phyloP scores from a whole-genome alignment of 2,113 vertebrate species.

The Tympanuchus pallidicinctus region DNA sequence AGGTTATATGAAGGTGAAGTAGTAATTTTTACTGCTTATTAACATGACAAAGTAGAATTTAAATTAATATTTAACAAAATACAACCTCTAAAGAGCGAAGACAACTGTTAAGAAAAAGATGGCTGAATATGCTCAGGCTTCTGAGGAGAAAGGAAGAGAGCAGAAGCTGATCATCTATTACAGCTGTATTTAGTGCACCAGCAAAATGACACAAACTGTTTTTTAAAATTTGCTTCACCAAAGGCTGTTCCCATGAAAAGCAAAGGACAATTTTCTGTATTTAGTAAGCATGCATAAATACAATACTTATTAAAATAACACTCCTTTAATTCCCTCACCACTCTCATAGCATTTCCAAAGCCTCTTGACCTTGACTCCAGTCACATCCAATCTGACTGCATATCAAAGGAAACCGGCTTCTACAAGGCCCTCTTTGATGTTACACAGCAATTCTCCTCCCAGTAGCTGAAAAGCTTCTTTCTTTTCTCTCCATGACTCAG shows the following conservation, averaged over 20 bases:
- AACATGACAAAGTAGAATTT: neutral
- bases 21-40: constrained; percentile 24
- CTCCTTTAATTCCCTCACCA: neutral
- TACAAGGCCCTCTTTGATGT: constrained; percentile 52
- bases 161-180: neutral
- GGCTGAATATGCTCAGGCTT: neutral
- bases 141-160: neutral
- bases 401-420: constrained; percentile 57
- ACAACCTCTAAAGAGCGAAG: neutral
- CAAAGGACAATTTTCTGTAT: constrained; percentile 23
- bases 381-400: constrained; percentile 24
- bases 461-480: constrained; percentile 69
- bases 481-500: constrained; percentile 30
- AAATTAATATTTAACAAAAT: neutral
- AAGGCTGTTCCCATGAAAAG: constrained; percentile 1
- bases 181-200: constrained; percentile 25
- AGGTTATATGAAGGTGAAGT: neutral
- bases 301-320: constrained; percentile 45
- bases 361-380: constrained; percentile 61
- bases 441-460: constrained; percentile 30
- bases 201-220: neutral
- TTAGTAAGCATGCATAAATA: neutral
- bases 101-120: neutral
- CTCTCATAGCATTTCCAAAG: constrained; percentile 46
- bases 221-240: constrained; percentile 21